Evolutionary conservation across 2,797 vertebrate genomes (phyloP).

Genomic region (Alexandromys oeconomus): DNA sequence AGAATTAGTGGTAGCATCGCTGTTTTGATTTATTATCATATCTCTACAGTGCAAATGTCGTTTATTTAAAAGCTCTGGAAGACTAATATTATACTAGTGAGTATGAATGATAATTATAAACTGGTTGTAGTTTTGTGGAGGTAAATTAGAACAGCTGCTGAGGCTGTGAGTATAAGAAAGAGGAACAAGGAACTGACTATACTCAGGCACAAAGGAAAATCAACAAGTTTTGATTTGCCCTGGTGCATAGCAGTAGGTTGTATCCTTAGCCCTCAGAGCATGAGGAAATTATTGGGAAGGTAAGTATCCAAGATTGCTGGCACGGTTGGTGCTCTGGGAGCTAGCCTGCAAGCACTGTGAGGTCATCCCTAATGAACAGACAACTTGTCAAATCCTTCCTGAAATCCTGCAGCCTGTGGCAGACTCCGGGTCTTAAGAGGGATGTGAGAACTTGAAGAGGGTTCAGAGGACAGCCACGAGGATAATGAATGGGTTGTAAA

Average conservation of each 20-base stretch:
- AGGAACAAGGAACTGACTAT: background rate
- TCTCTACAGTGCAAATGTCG: background rate
- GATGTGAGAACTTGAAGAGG: slow-evolving; percentile 75
- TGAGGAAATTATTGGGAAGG: too few relatives aligned
- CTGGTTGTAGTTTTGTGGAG: background rate
- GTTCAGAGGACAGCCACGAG: slow-evolving; percentile 81
- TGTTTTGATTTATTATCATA: background rate
- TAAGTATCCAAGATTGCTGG: background rate
- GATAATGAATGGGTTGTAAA: slow-evolving; percentile 84
- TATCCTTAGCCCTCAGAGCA: background rate
- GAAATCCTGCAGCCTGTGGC: slow-evolving; percentile 57
- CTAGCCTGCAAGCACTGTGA: background rate
- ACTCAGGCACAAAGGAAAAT: background rate
- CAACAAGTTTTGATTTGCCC: background rate
- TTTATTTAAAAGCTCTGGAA: background rate
- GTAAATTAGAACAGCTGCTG: background rate
- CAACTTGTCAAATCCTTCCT: slow-evolving; percentile 64
- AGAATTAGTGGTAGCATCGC: background rate
- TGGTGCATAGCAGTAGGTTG: background rate
- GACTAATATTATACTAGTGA: background rate
- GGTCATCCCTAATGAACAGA: slow-evolving; percentile 54
- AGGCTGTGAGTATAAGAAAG: background rate
- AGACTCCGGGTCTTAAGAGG: slow-evolving; percentile 68
- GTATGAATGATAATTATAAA: background rate
- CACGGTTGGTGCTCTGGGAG: background rate